phyloP scores from a whole-genome alignment of 1,140 invertebrate species.

The Macrostomum lignano region DNA sequence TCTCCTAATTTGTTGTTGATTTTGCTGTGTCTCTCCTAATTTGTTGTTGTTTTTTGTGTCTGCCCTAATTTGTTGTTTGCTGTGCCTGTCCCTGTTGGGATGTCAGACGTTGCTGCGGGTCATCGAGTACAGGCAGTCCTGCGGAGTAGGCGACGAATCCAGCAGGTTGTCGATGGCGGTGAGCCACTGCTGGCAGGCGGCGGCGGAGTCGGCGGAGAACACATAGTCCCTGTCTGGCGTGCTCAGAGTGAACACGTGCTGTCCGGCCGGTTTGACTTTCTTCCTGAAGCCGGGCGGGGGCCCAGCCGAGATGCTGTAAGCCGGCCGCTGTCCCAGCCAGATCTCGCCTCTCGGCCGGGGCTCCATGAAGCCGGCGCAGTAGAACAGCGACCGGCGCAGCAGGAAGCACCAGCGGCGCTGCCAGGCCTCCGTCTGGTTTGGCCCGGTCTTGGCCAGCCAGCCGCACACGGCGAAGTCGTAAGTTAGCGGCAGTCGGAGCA shows the following conservation, averaged over 20 bases:
- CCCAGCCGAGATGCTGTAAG: conserved; percentile 37
- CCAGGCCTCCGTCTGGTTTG: conserved; percentile 43
- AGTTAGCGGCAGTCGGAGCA: no score
- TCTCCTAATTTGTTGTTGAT: no score
- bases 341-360: conserved; percentile 65
- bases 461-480: conserved; percentile 53
- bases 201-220: conserved; percentile 45
- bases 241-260: conserved; percentile 43
- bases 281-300: conserved; percentile 29
- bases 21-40: no score
- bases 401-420: conserved; percentile 57
- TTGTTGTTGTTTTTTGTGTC: no score
- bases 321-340: conserved; percentile 45
- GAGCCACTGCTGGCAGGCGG: conserved; percentile 47
- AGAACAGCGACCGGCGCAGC: conserved; percentile 63
- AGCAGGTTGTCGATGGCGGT: conserved; percentile 1
- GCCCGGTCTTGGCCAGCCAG: conserved; percentile 57
- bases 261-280: not conserved
- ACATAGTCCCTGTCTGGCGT: conserved; percentile 51
- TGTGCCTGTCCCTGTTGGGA: no score
- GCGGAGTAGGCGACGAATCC: no score
- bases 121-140: no score
- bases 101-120: no score
- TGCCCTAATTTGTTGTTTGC: no score
- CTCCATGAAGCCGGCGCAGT: conserved; percentile 51